Conservation (phyloP, 2,113 vertebrate genomes). For the Sorex araneus region DNA sequence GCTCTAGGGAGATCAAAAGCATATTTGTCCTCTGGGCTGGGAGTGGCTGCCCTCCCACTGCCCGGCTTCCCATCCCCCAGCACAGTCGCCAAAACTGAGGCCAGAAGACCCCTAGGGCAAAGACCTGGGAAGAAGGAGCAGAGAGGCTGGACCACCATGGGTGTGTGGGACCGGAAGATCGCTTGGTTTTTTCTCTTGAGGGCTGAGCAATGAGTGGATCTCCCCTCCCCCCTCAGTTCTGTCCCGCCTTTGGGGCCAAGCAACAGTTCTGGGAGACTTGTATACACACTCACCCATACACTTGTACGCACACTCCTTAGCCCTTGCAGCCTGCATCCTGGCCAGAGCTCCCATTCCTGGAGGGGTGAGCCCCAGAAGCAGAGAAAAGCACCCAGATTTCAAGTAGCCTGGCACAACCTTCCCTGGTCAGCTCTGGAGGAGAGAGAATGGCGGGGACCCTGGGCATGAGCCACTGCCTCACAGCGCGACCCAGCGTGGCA, state of each 20-base stretch:
- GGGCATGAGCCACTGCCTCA: not conserved
- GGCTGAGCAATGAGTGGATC: not conserved
- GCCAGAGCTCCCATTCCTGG: not conserved
- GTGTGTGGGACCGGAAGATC: accelerated
- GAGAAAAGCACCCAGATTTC: not conserved
- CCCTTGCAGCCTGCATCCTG: not conserved
- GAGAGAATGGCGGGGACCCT: not conserved
- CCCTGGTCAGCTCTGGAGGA: not conserved
- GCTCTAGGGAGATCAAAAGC: conserved; percentile 32
- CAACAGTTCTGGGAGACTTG: not conserved
- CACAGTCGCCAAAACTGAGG: not conserved
- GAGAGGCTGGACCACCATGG: not conserved
- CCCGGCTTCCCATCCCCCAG: not conserved
- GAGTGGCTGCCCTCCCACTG: not conserved
- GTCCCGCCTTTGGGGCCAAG: not conserved
- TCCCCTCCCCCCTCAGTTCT: not conserved
- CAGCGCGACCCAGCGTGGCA: not conserved
- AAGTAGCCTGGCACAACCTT: not conserved
- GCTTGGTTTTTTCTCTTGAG: not conserved
- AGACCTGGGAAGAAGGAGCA: not conserved
- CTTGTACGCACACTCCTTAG: not conserved
- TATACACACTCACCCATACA: not conserved
- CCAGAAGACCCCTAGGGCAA: conserved; percentile 65
- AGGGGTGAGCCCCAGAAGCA: not conserved
- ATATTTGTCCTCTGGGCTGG: conserved; percentile 13